Evolutionary conservation across 2,797 vertebrate genomes (phyloP), one percentile per base, ranked within the genome.

Genomic region (Valencia hispanica): DNA sequence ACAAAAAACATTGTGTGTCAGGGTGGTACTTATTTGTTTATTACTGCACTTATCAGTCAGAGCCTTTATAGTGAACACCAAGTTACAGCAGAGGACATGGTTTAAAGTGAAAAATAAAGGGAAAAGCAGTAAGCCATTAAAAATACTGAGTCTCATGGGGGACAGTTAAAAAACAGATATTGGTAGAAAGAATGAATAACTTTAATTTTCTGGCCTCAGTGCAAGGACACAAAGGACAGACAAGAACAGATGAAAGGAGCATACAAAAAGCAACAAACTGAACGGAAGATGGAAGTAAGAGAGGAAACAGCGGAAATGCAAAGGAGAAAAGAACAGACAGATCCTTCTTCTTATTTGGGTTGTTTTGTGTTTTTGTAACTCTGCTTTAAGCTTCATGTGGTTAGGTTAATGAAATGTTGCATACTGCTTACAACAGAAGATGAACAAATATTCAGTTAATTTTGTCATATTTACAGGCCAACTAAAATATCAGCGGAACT

Each of bases 211-310:
- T 83, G 85, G 77, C 82, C 81, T 88, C 72, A 88, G 83, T 88
- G 84, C 87, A 92, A 93, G 89, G 89, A 80, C 88, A 79, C 74
- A 70, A 30, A 88, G 84, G 88, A 90, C 86, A 81, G 81, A 83
- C 81, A 39, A 47, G 75, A 82, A 68, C 1, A 5, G 68, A 87
- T 79, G 79, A 84, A 71, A 50, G 70, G 59, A 84, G 79, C 32
- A 53, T 75, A 78, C 48, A 51, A 65, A 83, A 72, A 74, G n/a
- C 9, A 25, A 81, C 79, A 79, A 79, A 87, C 61, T 68, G 76
- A 83, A 61, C 78, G 75, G 75, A 51, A 74, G 81, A 81, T 43
- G 34, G 55, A 57, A 45, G 36, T 41, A 68, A 36, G 39, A 36
- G 32, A 47, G 22, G 71, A 79, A 59, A 74, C 32, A 22, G 65